Evolutionary conservation across 2,113 vertebrate species (phyloP).

Genomic region (Tragelaphus imberbis): DNA sequence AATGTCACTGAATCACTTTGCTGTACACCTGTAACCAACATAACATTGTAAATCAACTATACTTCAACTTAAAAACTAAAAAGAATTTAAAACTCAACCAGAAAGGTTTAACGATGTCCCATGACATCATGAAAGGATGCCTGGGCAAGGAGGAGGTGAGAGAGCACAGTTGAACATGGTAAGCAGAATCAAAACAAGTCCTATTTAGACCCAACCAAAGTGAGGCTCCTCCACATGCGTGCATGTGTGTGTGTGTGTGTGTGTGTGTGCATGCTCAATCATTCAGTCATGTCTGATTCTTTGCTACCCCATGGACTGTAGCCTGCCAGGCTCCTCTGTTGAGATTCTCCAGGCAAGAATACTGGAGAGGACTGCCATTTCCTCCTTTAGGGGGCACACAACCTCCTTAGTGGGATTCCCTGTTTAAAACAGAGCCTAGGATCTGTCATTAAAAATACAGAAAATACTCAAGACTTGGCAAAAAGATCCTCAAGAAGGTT

Average conservation of each 20-base stretch:
- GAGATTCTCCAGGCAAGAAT: neutral
- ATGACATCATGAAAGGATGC: neutral
- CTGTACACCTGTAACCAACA: neutral
- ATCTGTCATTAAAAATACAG: neutral
- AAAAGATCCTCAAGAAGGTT: neutral
- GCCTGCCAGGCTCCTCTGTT: neutral
- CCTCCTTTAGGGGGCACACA: neutral
- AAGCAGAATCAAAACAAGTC: neutral
- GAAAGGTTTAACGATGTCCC: neutral
- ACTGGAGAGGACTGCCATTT: neutral
- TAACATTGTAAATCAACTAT: neutral
- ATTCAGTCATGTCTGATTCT: neutral
- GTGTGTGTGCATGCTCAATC: neutral
- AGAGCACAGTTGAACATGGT: neutral
- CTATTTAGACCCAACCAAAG: neutral
- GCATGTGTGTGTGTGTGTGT: fast-evolving
- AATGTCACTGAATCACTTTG: neutral
- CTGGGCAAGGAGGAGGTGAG: neutral
- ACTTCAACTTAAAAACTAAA: neutral
- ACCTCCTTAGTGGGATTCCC: neutral
- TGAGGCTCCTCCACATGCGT: neutral
- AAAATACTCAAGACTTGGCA: neutral
- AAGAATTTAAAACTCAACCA: neutral
- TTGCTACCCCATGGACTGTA: neutral
- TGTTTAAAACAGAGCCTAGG: neutral